phyloP scores from a whole-genome alignment of 2,797 vertebrate genomes.

The Scolopax rusticola region DNA sequence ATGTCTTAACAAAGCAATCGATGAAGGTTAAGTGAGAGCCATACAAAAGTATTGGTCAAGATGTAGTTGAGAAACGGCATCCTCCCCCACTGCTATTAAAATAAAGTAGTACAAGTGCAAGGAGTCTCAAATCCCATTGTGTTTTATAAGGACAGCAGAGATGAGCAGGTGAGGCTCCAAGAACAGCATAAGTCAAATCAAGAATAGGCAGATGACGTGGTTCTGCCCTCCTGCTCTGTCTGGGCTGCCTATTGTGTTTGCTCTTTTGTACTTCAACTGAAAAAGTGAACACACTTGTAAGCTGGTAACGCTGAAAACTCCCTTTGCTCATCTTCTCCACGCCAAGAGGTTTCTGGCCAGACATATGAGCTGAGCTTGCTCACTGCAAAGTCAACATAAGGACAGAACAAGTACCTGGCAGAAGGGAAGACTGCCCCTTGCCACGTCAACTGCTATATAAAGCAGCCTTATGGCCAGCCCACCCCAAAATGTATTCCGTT shows the following conservation, averaged over 20 bases:
- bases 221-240: accelerated
- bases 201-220: not conserved
- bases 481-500: not conserved
- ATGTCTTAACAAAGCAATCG: not conserved
- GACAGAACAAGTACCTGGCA: not conserved
- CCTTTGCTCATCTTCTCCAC: not conserved
- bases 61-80: not conserved
- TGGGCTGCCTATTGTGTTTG: not conserved
- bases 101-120: not conserved
- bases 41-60: not conserved
- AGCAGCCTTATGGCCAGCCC: not conserved
- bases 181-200: not conserved
- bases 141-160: not conserved
- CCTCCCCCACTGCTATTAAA: not conserved
- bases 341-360: accelerated
- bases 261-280: not conserved
- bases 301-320: not conserved
- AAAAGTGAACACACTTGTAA: not conserved
- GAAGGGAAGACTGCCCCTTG: not conserved
- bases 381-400: not conserved
- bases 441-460: accelerated
- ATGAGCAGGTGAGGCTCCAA: not conserved
- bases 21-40: not conserved
- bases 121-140: not conserved
- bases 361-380: not conserved